These are phyloP conservation scores for Elmis aenea DNA, from an alignment of 2,888 invertebrate species.

Conservation along the genomic window DNA sequence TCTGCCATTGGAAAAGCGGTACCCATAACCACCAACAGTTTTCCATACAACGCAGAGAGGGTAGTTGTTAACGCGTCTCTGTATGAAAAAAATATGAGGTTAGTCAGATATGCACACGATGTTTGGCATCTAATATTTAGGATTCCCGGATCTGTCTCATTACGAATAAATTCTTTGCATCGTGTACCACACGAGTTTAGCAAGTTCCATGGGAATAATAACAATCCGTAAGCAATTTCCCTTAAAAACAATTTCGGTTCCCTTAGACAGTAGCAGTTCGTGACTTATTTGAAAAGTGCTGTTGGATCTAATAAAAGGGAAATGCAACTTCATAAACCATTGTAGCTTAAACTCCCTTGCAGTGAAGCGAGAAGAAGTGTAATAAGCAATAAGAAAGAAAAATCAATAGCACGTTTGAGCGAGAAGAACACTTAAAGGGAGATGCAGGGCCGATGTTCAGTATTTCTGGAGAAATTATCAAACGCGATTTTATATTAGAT, in stretches of 20 bases:
- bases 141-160: not conserved
- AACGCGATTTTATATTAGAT: too few relatives aligned
- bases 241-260: too few relatives aligned
- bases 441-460: slow-evolving; percentile 8
- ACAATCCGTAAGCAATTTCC: slow-evolving; percentile 11
- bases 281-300: slow-evolving; percentile 7
- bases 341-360: slow-evolving; percentile 8
- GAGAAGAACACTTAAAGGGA: slow-evolving; percentile 8
- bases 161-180: not conserved
- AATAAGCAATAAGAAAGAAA: slow-evolving; percentile 9
- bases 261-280: too few relatives aligned
- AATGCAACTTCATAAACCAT: slow-evolving; percentile 8
- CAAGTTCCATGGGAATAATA: too few relatives aligned
- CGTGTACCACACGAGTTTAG: not conserved
- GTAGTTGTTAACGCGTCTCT: slow-evolving; percentile 87
- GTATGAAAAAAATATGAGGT: slow-evolving; percentile 15
- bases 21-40: slow-evolving; percentile 90
- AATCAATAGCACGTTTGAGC: slow-evolving; percentile 11
- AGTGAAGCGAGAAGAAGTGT: slow-evolving; percentile 10
- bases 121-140: not conserved
- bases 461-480: too few relatives aligned
- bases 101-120: too few relatives aligned
- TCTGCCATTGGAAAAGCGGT: slow-evolving; percentile 94
- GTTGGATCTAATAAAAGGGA: slow-evolving; percentile 10
- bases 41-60: slow-evolving; percentile 88